Percentiles rank a stretch among this genome's conserved stretches.
Conservation (phyloP, 2,888 invertebrate species). For the Drosophila putrida region DNA sequence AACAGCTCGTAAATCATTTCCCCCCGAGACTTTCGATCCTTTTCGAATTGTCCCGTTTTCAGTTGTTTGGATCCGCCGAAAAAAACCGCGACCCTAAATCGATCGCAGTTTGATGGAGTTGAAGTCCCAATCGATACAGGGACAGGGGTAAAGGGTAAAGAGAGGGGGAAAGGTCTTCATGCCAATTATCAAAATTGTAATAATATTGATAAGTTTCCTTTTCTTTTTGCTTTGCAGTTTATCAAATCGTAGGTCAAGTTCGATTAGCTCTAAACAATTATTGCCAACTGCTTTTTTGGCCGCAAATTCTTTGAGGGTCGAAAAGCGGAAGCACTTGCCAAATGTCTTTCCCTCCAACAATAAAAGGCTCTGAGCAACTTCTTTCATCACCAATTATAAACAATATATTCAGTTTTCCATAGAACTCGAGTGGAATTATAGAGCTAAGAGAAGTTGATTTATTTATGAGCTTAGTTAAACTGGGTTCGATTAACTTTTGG, state of each 20-base stretch:
- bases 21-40: conserved; percentile 32
- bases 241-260: conserved; percentile 56
- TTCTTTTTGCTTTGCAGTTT: conserved; percentile 36
- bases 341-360: neutral
- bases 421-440: conserved; percentile 1
- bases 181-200: conserved; percentile 85
- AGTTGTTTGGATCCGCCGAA: conserved; percentile 19
- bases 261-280: conserved; percentile 38
- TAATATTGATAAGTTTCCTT: conserved; percentile 60
- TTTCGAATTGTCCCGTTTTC: conserved; percentile 49
- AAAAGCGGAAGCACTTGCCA: conserved; percentile 23
- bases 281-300: conserved; percentile 17
- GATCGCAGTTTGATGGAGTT: conserved; percentile 39
- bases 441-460: neutral
- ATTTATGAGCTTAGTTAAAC: neutral
- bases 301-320: conserved; percentile 2
- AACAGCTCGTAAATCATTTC: conserved; percentile 72
- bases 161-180: conserved; percentile 33
- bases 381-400: conserved; percentile 16
- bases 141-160: conserved; percentile 3
- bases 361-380: neutral
- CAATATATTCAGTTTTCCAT: conserved; percentile 10
- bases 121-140: conserved; percentile 2
- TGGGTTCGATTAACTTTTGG: neutral
- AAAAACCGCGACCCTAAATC: conserved; percentile 51